phyloP scores from a whole-genome alignment of 2,113 vertebrate genomes.

The Turnix velox region DNA sequence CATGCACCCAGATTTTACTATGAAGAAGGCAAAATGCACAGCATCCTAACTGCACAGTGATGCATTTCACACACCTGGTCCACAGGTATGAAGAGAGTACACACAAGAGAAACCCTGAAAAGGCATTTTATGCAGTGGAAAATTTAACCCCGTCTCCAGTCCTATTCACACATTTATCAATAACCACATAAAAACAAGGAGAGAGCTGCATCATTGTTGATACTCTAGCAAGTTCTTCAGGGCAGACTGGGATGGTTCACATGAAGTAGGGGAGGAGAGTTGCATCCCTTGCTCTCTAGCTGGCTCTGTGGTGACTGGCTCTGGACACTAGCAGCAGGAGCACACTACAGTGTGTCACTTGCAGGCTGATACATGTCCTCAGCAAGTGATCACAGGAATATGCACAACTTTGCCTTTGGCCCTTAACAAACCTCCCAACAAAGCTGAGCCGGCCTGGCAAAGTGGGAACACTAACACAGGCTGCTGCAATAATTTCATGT shows the following conservation, averaged over 20 bases:
- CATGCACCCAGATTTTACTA: background rate
- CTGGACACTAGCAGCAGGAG: background rate
- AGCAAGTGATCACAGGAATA: background rate
- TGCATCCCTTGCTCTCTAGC: background rate
- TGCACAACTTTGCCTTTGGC: background rate
- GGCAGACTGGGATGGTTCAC: background rate
- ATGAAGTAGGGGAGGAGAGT: background rate
- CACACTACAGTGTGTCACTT: accelerated
- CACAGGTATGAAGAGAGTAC: background rate
- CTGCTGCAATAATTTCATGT: background rate
- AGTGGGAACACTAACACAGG: accelerated
- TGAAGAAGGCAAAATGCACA: background rate
- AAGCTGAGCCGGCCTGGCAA: background rate
- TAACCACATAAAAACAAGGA: background rate
- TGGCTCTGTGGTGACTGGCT: background rate
- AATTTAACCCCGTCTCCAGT: background rate
- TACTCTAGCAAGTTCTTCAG: background rate
- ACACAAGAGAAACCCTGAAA: background rate
- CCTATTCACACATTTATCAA: background rate
- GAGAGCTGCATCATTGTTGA: background rate
- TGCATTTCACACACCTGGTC: background rate
- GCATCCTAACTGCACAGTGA: background rate
- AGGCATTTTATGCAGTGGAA: background rate
- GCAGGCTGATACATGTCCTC: background rate
- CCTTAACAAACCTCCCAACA: background rate